Evolutionary conservation across 1,140 invertebrate genomes (phyloP), one percentile per base, ranked within the genome.

Genomic region (Orussus abietinus): DNA sequence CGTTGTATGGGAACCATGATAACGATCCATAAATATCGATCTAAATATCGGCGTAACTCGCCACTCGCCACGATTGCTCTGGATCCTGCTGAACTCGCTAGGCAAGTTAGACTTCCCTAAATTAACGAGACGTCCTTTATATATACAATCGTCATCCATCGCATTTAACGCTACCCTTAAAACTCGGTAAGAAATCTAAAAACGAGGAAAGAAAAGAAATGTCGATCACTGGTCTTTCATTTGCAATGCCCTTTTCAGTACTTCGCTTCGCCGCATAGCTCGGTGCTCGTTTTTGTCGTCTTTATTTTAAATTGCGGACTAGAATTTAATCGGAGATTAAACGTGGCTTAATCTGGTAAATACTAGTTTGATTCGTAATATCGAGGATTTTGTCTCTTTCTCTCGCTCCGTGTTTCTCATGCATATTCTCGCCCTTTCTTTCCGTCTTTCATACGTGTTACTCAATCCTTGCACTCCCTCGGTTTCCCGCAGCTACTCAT

Each of bases 261-360:
- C 20, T 17, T 35, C 12, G 21, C 19, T 15, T 37, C 11, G 18
- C 25, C 14, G 17, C n/a, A n/a, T n/a, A n/a, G n/a, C n/a, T n/a
- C 15, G 39, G n/a, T 53, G 53, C 50, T 55, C 47, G 45, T 47
- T 50, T 45, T 53, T 55, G 42, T 45, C 26, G 38, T 36, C 39
- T 49, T 59, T 20, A 49, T 18, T 35, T 55, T 66, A 45, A 61
- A 64, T 53, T 61, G 64, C 56, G 51, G 66, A 70, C 66, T 72
- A 72, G 66, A 70, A 68, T 64, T 70, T 68, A 64, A 68, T 66
- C 49, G 53, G 56, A 66, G 63, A 68, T 67, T 64, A 69, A 66
- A 65, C 64, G 53, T 62, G 56, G 55, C 65, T 69, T 66, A 65
- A 64, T 64, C 61, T 63, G 64, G 53, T 72, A 66, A 68, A 68